phyloP scores from a whole-genome alignment of 2,113 vertebrate genomes.

The Pipra filicauda region DNA sequence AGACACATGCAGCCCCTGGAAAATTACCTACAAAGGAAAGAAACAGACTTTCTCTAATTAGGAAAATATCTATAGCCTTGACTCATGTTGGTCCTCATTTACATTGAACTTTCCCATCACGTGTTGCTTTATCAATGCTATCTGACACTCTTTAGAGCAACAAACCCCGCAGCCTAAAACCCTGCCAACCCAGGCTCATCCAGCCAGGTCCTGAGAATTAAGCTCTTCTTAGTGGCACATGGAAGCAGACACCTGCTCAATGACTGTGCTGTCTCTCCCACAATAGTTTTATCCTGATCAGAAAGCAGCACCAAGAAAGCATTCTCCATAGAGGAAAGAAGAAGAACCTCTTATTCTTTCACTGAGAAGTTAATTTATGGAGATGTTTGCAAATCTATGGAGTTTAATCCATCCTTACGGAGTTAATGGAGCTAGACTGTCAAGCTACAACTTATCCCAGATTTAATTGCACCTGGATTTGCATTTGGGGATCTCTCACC shows the following conservation, averaged over 20 bases:
- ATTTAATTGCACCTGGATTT: neutral
- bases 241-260: neutral
- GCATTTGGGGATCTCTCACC: neutral
- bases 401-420: neutral
- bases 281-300: neutral
- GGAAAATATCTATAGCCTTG: neutral
- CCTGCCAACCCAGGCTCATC: neutral
- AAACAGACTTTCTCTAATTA: neutral
- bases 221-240: neutral
- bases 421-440: neutral
- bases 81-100: neutral
- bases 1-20: neutral
- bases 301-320: neutral
- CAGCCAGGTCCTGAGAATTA: accelerated
- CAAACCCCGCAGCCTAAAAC: neutral
- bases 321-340: neutral
- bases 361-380: neutral
- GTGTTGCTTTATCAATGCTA: accelerated
- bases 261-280: neutral
- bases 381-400: neutral
- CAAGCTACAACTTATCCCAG: neutral
- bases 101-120: accelerated
- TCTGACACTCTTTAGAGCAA: neutral
- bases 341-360: neutral
- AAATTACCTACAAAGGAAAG: neutral